Evolutionary conservation across 1,140 invertebrate genomes (phyloP).

Genomic region (Lepidurus couesii): DNA sequence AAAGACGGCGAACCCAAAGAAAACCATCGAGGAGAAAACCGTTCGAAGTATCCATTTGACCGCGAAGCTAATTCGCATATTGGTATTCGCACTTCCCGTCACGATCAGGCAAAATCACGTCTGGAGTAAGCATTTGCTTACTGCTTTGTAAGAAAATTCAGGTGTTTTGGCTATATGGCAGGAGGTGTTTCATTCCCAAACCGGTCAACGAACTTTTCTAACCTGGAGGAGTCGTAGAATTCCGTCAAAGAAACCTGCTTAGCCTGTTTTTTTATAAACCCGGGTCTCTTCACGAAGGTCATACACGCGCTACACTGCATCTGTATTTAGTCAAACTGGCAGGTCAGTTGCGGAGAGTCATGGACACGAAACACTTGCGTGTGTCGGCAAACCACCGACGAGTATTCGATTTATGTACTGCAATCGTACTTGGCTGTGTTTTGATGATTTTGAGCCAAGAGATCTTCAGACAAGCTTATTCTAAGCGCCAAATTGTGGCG

Average conservation of each 20-base stretch:
- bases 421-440: neutral
- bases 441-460: neutral
- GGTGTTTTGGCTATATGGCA: too few relatives aligned
- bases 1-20: too few relatives aligned
- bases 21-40: too few relatives aligned
- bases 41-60: too few relatives aligned
- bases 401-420: neutral
- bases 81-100: too few relatives aligned
- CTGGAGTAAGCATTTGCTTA: too few relatives aligned
- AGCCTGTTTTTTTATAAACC: neutral
- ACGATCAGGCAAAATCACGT: too few relatives aligned
- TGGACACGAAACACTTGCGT: neutral
- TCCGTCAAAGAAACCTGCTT: constrained; percentile 6
- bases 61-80: too few relatives aligned
- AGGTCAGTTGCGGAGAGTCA: neutral
- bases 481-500: neutral
- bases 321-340: neutral
- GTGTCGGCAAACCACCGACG: neutral
- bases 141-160: too few relatives aligned
- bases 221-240: neutral
- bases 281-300: neutral
- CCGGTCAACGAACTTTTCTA: neutral
- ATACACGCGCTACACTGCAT: neutral
- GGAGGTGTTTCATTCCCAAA: neutral
- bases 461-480: neutral